Conservation (phyloP, 2,113 vertebrate genomes). For the Todiramphus chloris region DNA sequence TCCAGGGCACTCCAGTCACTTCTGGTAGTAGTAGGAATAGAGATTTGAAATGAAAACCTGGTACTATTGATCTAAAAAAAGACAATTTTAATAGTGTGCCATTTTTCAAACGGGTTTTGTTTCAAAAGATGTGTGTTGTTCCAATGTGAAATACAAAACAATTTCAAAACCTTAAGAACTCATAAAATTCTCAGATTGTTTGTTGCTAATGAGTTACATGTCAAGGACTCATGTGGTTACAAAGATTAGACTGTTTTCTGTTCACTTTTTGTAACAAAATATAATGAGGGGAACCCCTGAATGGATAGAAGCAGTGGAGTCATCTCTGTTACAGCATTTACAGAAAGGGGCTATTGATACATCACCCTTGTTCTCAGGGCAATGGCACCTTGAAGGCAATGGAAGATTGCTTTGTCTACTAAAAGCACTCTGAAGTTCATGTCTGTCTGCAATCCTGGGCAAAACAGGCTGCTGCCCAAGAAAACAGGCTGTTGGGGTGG, state of each 20-base stretch:
- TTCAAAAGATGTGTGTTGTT: not conserved
- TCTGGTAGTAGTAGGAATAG: not conserved
- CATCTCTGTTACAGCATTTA: not conserved
- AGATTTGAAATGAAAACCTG: not conserved
- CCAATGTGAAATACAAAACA: not conserved
- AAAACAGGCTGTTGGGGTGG: not conserved
- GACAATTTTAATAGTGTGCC: not conserved
- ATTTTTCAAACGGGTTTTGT: not conserved
- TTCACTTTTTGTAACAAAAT: not conserved
- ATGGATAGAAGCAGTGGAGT: not conserved
- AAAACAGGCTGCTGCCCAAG: not conserved
- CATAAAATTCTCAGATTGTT: not conserved
- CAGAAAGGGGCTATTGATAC: not conserved
- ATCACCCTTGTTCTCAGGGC: not conserved
- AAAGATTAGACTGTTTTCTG: not conserved
- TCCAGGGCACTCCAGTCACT: not conserved
- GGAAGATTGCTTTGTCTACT: not conserved
- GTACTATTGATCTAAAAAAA: not conserved
- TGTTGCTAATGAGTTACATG: not conserved
- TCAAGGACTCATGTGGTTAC: not conserved
- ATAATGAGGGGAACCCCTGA: not conserved
- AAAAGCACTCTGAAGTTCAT: not conserved
- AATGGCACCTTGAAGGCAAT: not conserved
- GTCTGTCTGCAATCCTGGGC: rapidly evolving
- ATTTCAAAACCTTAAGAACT: not conserved